These are phyloP conservation scores for Drosophila pseudotakahashii DNA, from an alignment of 2,888 invertebrate genomes.

Conservation along the genomic window DNA sequence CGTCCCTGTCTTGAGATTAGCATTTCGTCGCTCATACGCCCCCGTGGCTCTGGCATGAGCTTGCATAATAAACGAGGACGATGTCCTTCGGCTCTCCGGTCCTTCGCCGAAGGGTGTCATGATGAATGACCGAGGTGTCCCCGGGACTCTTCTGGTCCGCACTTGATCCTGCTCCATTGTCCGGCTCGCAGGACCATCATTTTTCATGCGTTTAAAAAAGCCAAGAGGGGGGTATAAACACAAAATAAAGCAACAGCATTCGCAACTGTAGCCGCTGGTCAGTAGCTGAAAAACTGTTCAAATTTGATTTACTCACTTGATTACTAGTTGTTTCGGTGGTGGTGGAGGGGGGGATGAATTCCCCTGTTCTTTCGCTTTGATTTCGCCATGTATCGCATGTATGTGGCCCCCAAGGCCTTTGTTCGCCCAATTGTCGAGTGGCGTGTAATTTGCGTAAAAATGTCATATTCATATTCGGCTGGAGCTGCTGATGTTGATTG, in stretches of 20 bases:
- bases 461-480: constrained; percentile 77
- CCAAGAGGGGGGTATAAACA: background rate
- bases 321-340: constrained; percentile 53
- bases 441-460: constrained; percentile 82
- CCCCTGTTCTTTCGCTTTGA: constrained; percentile 25
- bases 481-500: constrained; percentile 68
- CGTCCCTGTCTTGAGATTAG: constrained; percentile 56
- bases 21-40: constrained; percentile 77
- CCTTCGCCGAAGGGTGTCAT: constrained; percentile 67
- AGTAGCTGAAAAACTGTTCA: constrained; percentile 79
- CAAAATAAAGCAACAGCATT: constrained; percentile 2
- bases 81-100: constrained; percentile 7
- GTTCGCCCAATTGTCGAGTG: constrained; percentile 71
- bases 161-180: constrained; percentile 40
- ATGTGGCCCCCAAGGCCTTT: constrained; percentile 26
- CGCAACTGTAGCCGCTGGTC: constrained; percentile 28
- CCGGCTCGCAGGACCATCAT: constrained; percentile 63
- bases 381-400: constrained; percentile 44
- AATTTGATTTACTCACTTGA: constrained; percentile 83
- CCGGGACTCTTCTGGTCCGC: constrained; percentile 20
- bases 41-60: constrained; percentile 65
- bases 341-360: background rate
- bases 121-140: constrained; percentile 73
- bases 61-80: constrained; percentile 78
- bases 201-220: constrained; percentile 81